Base-by-base conservation (phyloP, 1,140 invertebrate genomes). In the Harlomillsia oculata region DNA sequence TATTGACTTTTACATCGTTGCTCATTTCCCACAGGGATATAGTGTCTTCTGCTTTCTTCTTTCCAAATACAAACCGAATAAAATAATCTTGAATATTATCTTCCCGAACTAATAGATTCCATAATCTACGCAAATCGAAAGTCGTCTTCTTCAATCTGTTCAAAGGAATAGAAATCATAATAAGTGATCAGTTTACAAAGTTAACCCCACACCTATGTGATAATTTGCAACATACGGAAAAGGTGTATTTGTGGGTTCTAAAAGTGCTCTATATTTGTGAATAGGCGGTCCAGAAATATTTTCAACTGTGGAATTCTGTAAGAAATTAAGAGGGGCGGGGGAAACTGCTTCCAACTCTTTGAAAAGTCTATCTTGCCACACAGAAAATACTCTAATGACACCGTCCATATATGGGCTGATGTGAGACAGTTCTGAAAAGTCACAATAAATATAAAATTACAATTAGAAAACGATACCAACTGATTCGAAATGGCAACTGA, bases 161-260 rank as follows among this genome's bases (percentile, higher is more conserved):
- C 28, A 52, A 32, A 29, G 20, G 29, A 54, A 14, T 13, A 43
- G 37, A 13, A 13, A 5, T 6, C 5, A 21, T 32, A 11, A 34
- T 16, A 25, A 9, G 32, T 34, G 8, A 34, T 8, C 8, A n/a
- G n/a, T 26, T 44, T 23, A 3, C 21, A 45, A 32, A 2, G 0
- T 26, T 52, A 26, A 28, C n/a, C 1, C 32, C 13, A 46, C 1
- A 36, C 34, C 25, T 6, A 28, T 20, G 41, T 52, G 44, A 41
- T 34, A 44, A 14, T 32, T 5, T 21, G 61, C 41, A 16, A 76
- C 77, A 78, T 72, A 85, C 82, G 80, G 77, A 72, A 99, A 99
- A 26, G 96, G 96, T 4, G 94, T 97, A 69, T 99, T 98, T 52
- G 84, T 80, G 65, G 87, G 87, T 65, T 97, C 91, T 34, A 98